Base-by-base conservation (phyloP, 2,888 invertebrate species). In the Zhengitettix transpicula region DNA sequence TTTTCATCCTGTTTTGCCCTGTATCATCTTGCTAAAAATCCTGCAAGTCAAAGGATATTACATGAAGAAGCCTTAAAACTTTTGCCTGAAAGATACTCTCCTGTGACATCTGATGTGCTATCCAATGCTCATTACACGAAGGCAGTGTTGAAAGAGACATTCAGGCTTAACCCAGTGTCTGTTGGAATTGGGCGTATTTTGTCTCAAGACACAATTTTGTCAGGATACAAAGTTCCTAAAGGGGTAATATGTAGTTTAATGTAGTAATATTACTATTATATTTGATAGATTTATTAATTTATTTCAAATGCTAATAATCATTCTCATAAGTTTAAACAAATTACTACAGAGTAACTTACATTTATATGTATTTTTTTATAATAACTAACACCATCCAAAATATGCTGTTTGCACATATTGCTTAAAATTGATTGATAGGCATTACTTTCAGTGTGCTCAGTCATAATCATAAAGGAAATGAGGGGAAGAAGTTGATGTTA, bases 71-170 rank as follows among this genome's bases (percentile, higher is more conserved):
- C 84, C 0, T 63, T 66, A 5, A 67, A 67, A 1, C 71, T 89
- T 15, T 69, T 90, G 16, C 79, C 81, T 0, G 67, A 72, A 47
- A 69, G 74, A 44, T 69, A 77, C 57, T 73, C 77, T 44, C 65
- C 72, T 0, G 73, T 88, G 1, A 82, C 83, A 0, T 69, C 78
- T 2, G 81, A 83, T 47, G 72, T 77, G 1, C 69, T 85, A 56
- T 73, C 76, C 28, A 78, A 83, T 58, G 85, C 90, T 14, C 72
- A 75, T 0, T 94, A 89, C 69, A 76, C 87, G 0, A 85, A 87
- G 69, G 86, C 89, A 52, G 84, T 86, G 65, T 73, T 95, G 1
- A 95, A 93, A 70, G 96, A 96, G 73, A 83, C 84, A 7, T 77
- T 91, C 40, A 78, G 93, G 62, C 69, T 93, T 56, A 84, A 88